phyloP scores from a whole-genome alignment of 2,113 vertebrate genomes.

The Podiceps cristatus region DNA sequence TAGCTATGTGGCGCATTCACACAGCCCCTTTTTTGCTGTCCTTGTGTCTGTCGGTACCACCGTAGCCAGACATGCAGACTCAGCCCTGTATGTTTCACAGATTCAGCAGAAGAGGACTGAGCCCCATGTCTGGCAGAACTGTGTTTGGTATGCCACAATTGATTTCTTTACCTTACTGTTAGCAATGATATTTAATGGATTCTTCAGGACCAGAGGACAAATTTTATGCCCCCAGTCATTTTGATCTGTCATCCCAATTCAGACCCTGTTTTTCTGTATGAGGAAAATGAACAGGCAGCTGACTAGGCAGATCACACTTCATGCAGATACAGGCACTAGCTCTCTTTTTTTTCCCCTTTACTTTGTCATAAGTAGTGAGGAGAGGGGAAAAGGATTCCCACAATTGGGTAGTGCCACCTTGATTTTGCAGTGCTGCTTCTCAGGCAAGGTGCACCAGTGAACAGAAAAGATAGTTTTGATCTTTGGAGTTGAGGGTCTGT shows the following conservation, averaged over 20 bases:
- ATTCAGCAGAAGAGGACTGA: neutral
- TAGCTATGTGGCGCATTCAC: neutral
- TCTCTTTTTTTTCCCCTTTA: neutral
- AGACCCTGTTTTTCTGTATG: neutral
- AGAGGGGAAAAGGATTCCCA: neutral
- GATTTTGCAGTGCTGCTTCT: neutral
- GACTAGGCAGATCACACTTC: neutral
- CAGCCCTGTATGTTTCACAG: neutral
- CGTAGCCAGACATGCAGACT: neutral
- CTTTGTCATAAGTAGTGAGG: neutral
- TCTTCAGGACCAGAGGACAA: neutral
- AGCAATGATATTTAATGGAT: neutral
- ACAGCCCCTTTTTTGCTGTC: neutral
- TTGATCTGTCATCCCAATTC: neutral
- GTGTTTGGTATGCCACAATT: neutral
- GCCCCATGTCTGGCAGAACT: neutral
- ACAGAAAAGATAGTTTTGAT: neutral
- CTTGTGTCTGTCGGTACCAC: neutral
- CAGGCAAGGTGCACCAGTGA: neutral
- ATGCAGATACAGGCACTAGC: neutral
- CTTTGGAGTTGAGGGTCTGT: neutral
- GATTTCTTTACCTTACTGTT: neutral
- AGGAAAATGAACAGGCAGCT: neutral
- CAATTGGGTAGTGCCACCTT: neutral
- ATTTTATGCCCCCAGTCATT: neutral